Evolutionary conservation across 2,888 invertebrate genomes (phyloP).

Genomic region (Melipona beecheii): DNA sequence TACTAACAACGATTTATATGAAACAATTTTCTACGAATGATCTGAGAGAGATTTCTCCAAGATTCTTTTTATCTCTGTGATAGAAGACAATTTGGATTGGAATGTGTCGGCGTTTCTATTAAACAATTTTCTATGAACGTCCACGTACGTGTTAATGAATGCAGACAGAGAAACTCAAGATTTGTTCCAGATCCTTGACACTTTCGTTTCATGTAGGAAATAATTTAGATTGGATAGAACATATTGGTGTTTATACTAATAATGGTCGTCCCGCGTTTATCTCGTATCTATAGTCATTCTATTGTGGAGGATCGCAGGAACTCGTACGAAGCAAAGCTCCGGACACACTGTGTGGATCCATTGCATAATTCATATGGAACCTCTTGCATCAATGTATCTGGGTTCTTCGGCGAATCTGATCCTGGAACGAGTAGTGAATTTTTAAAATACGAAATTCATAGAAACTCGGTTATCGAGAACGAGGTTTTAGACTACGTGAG

Average conservation of each 20-base stretch:
- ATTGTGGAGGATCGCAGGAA: neutral
- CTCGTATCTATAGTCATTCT: neutral
- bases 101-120: neutral
- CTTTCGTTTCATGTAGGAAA: neutral
- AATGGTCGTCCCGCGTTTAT: neutral
- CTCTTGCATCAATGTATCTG: constrained; percentile 9
- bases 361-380: constrained; percentile 4
- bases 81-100: no score
- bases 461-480: neutral
- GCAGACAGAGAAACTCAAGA: neutral
- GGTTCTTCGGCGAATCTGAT: neutral
- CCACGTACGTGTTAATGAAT: neutral
- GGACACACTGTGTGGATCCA: constrained; percentile 7
- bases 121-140: neutral
- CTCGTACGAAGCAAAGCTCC: constrained; percentile 2
- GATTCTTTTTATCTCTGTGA: no score
- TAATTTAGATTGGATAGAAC: neutral
- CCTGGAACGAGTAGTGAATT: constrained; percentile 11
- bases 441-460: constrained; percentile 1
- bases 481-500: neutral
- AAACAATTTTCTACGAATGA: neutral
- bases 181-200: neutral
- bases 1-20: neutral
- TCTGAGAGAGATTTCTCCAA: neutral
- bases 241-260: neutral